Base-by-base conservation (phyloP, 2,888 invertebrate species). In the Drosophila paramelanica region DNA sequence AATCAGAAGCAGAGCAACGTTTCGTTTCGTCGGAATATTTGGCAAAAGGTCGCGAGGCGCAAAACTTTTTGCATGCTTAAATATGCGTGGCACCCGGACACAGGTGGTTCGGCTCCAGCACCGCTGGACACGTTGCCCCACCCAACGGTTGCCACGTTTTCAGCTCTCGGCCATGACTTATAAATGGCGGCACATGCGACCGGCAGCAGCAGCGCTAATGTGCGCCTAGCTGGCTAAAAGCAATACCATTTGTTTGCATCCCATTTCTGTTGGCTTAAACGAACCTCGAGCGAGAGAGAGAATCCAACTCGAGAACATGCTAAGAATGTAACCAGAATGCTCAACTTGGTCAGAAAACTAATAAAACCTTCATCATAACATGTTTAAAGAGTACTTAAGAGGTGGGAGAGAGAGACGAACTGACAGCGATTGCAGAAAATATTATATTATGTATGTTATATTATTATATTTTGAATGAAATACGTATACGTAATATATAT, bases 61-160 rank as follows among this genome's bases (percentile, higher is more conserved):
- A 67, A 67, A 81, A 83, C 61, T 79, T 87, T 71, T 69, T 58
- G 59, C 49, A 55, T 73, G 64, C 57, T 84, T 77, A 75, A 87
- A 84, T 84, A 85, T 84, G 77, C 84, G 73, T 70, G 55, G 71
- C 64, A 60, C 51, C 86, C 81, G 81, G 81, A 81, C 86, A 66
- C 86, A 82, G 80, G 86, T 82, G 86, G 65, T 50, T 39, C 60
- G 64, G 69, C 56, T 69, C 27, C 27, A 52, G 43, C 57, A 41
- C 66, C 60, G 42, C 23, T 47, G 75, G 51, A 25, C 31, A 41
- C 52, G 13, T 36, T 33, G 46, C 39, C 56, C 7, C 41, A 11
- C 31, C 17, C 17, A 17, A 17, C 13, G 33, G 5, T n/a, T 27
- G 39, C 39, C 56, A 31, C 53, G 36, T 33, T 46, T 52, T 33